Evolutionary conservation across 2,888 invertebrate genomes (phyloP).

Genomic region (Miltochrista miniata): DNA sequence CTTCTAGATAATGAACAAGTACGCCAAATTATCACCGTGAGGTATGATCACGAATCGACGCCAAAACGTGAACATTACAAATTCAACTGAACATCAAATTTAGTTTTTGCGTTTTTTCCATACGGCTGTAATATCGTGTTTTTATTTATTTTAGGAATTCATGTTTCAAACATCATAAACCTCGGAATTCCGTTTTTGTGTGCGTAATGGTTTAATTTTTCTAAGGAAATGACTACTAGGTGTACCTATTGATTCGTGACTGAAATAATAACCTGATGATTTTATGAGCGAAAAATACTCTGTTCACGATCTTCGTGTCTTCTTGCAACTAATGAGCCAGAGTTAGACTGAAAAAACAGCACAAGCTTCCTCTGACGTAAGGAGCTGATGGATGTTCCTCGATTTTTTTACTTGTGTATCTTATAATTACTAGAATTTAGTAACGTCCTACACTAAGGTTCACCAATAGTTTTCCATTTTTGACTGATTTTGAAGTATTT

Average conservation of each 20-base stretch:
- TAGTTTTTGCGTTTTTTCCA: slow-evolving; percentile 7
- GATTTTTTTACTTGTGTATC: too few relatives aligned
- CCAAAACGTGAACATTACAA: slow-evolving; percentile 3
- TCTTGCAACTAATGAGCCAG: not conserved
- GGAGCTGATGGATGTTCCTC: not conserved
- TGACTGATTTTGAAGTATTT: too few relatives aligned
- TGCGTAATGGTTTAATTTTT: slow-evolving; percentile 10
- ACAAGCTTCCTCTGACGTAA: not conserved
- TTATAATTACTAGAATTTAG: too few relatives aligned
- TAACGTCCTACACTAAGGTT: too few relatives aligned
- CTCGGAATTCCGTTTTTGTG: slow-evolving; percentile 22
- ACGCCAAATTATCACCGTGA: slow-evolving; percentile 29
- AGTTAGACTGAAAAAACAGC: not conserved
- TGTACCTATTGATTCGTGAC: not conserved
- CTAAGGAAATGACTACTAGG: slow-evolving; percentile 19
- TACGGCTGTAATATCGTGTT: slow-evolving; percentile 1
- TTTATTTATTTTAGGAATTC: slow-evolving; percentile 13
- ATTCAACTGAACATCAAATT: not conserved
- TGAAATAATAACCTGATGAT: not conserved
- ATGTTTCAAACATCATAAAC: slow-evolving; percentile 16
- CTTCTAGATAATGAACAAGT: not conserved
- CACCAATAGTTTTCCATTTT: too few relatives aligned
- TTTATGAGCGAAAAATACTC: slow-evolving; percentile 5
- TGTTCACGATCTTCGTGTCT: slow-evolving; percentile 7
- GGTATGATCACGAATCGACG: slow-evolving; percentile 12